Base-by-base conservation (phyloP, 2,888 invertebrate genomes). In the Antitype chi region DNA sequence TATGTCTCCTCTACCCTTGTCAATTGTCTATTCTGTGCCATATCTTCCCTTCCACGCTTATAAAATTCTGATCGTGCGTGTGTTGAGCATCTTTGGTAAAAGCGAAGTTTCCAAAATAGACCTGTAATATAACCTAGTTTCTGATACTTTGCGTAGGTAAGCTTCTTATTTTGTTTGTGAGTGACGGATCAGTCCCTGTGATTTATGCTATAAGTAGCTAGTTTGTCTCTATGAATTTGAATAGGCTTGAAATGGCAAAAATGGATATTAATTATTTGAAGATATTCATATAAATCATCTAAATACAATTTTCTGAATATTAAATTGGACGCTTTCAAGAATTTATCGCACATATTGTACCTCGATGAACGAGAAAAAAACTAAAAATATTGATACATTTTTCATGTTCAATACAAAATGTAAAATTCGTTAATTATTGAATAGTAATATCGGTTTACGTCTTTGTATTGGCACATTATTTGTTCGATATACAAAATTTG, bases 1-100 rank as follows among this genome's bases (percentile, higher is more conserved):
- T 91, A 90, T 90, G 91, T 92, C 88, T 90, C 86, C 85, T 90
- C 79, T 88, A 94, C 94, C 94, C 94, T 94, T 92, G 91, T 94
- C 94, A 94, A 93, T 92, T 92, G 92, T 91, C 92, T 93, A 92
- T 93, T 93, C 90, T 89, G 79, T 88, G 86, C 90, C 88, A 89
- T 90, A 91, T 91, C 89, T 91, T 91, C 90, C 88, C 89, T 78
- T 81, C 74, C 76, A 75, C 74, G 84, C 77, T 88, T 89, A 84
- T 83, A 85, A 87, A 87, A 88, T 87, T 87, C 85, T 76, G 81
- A 85, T 71, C 77, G 76, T 80, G 78, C 80, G 80, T 81, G 81
- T 69, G 70, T 80, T 55, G 70, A 79, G 70, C 78, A 71, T 82
- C 70, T 79, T 82, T 75, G 69, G 70, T 83, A 76, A 87, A 72